phyloP scores from a whole-genome alignment of 2,888 invertebrate species.

The Thysanoteuthis rhombus region DNA sequence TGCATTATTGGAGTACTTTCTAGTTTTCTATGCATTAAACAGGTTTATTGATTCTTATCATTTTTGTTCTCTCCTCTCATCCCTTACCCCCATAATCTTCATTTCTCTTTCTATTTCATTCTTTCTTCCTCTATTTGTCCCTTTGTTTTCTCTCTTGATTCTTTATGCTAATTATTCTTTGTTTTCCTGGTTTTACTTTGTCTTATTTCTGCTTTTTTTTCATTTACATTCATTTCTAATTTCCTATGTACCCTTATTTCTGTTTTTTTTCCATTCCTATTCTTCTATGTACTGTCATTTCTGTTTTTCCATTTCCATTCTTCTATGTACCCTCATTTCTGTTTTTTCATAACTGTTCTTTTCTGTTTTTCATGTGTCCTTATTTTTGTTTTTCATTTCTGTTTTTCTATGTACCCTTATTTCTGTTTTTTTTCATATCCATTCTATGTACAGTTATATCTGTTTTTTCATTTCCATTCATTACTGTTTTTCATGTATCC shows the following conservation, averaged over 20 bases:
- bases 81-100: slow-evolving; percentile 13
- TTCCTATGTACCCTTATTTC: no score
- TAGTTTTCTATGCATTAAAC: background rate
- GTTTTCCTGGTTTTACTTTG: background rate
- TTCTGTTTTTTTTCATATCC: slow-evolving; percentile 25
- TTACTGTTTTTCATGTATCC: background rate
- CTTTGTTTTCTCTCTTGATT: background rate
- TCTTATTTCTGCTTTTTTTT: background rate
- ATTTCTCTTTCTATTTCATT: background rate
- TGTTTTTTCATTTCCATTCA: background rate
- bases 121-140: background rate
- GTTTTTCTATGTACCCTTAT: no score
- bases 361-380: background rate
- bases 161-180: background rate
- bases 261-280: background rate
- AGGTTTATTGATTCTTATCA: background rate
- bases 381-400: background rate
- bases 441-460: background rate
- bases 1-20: background rate
- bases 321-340: no score
- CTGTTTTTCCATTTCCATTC: background rate
- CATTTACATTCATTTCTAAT: background rate
- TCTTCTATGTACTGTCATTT: background rate
- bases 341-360: background rate
- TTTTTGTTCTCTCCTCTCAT: background rate